Percentiles rank a stretch among this genome's conserved stretches.
Evolutionary conservation across 2,797 vertebrate species (phyloP).

Genomic region (Pipistrellus pygmaeus): DNA sequence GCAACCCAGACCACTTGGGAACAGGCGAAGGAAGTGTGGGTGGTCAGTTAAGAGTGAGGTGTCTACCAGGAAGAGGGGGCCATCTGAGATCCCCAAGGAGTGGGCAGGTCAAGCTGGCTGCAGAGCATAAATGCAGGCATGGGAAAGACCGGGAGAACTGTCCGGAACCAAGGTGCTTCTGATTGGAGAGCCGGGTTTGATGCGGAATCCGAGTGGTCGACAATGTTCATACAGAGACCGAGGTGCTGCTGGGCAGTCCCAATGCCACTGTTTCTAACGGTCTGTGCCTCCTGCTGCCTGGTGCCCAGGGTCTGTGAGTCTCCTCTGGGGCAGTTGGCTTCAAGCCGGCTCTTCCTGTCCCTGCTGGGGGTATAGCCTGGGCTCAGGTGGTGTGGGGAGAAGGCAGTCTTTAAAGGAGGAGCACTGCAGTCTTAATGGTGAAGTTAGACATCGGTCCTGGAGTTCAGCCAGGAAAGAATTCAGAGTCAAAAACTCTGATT

Average conservation of each 20-base stretch:
- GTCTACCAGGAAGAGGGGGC: not conserved
- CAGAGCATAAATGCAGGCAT: not conserved
- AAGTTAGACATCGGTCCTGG: not conserved
- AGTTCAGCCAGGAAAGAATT: not conserved
- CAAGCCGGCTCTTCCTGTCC: no score
- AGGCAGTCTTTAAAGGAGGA: fast-evolving
- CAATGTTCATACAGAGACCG: fast-evolving
- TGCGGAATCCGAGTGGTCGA: fast-evolving
- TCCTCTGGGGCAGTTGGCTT: no score
- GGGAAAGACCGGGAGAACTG: not conserved
- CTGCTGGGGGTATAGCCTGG: not conserved
- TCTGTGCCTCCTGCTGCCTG: not conserved
- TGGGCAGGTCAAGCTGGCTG: not conserved
- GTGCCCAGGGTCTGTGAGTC: not conserved
- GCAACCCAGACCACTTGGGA: not conserved
- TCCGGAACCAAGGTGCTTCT: not conserved
- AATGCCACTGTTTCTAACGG: fast-evolving
- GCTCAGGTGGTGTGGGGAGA: not conserved
- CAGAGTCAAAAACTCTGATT: no score
- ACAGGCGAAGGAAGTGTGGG: not conserved
- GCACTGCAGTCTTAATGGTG: not conserved
- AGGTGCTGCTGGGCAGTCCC: not conserved
- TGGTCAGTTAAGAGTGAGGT: not conserved
- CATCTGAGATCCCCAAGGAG: no score
- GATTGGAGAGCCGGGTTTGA: not conserved